Percentiles rank a stretch among this genome's conserved stretches.
Conservation (phyloP, 2,888 invertebrate species). For the Caenorhabditis imperialis region DNA sequence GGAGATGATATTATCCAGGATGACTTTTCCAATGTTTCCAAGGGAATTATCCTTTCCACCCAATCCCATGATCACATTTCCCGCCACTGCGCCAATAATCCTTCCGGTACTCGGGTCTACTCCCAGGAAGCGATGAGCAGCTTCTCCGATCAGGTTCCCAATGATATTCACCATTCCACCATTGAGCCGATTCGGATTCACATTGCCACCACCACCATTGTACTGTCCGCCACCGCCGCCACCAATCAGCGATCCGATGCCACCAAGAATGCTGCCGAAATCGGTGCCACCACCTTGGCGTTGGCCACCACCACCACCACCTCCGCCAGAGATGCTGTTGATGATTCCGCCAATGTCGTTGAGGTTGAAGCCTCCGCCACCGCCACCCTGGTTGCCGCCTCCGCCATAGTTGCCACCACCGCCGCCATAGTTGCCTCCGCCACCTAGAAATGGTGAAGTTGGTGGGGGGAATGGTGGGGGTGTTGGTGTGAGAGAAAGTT, state of each 20-base stretch:
- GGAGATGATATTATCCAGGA: conserved; percentile 78
- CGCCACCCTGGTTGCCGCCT: conserved; percentile 49
- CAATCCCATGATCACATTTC: conserved; percentile 77
- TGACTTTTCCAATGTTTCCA: conserved; percentile 77
- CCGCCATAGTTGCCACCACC: conserved; percentile 58
- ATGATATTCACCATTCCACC: conserved; percentile 76
- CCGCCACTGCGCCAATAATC: conserved; percentile 76
- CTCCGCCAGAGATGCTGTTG: conserved; percentile 49
- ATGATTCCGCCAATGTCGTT: conserved; percentile 63
- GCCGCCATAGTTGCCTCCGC: conserved; percentile 26
- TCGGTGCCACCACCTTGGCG: conserved; percentile 58
- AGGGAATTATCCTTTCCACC: conserved; percentile 78
- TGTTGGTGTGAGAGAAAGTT: no score
- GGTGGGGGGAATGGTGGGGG: no score
- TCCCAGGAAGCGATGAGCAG: conserved; percentile 77
- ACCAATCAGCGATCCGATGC: conserved; percentile 74
- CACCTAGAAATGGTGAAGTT: no score
- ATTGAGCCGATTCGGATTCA: conserved; percentile 69
- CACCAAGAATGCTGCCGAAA: conserved; percentile 67
- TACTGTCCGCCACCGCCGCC: conserved; percentile 70
- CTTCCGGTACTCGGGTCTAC: conserved; percentile 76
- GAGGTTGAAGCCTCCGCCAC: conserved; percentile 60
- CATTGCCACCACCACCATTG: conserved; percentile 72
- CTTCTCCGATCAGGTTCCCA: conserved; percentile 76
- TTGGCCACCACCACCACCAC: conserved; percentile 49